These are phyloP conservation scores for Palythoa grandiflora DNA, from an alignment of 92 coral and sea anemone genomes.

Conservation along the genomic window DNA sequence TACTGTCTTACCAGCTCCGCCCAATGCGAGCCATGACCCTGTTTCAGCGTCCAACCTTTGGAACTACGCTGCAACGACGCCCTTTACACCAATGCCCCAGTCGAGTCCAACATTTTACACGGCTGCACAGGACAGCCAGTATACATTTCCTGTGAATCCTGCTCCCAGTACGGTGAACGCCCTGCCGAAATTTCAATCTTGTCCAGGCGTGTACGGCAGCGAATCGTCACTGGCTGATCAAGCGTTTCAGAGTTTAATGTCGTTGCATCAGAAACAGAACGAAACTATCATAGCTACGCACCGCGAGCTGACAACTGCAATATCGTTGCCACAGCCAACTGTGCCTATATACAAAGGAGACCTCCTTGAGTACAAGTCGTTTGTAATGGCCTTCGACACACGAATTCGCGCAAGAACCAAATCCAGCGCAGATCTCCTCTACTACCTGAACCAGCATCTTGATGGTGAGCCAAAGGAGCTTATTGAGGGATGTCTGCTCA, in stretches of 20 bases:
- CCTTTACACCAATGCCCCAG: background rate
- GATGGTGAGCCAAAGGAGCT: conserved; percentile 74
- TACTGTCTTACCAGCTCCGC: conserved; percentile 3
- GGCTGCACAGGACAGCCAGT: background rate
- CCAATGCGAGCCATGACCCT: background rate
- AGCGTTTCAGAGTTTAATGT: background rate
- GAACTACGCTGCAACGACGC: background rate
- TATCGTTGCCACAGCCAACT: conserved; percentile 63
- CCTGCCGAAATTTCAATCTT: background rate
- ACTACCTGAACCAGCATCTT: conserved; percentile 59
- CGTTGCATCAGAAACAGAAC: conserved; percentile 45
- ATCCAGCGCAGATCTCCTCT: conserved; percentile 59
- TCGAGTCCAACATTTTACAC: background rate
- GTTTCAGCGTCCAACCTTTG: background rate
- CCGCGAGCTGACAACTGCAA: conserved; percentile 68
- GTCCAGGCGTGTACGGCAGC: background rate
- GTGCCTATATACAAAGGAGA: conserved; percentile 65
- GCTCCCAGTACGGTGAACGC: background rate
- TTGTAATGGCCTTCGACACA: conserved; percentile 61
- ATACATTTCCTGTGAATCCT: background rate
- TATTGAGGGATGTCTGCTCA: conserved; percentile 63
- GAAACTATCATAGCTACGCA: conserved; percentile 58
- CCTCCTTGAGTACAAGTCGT: conserved; percentile 54
- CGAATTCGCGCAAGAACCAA: conserved; percentile 50
- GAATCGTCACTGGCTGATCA: background rate